Conservation (phyloP, 2,113 vertebrate genomes). For the Ctenodactylus gundi region DNA sequence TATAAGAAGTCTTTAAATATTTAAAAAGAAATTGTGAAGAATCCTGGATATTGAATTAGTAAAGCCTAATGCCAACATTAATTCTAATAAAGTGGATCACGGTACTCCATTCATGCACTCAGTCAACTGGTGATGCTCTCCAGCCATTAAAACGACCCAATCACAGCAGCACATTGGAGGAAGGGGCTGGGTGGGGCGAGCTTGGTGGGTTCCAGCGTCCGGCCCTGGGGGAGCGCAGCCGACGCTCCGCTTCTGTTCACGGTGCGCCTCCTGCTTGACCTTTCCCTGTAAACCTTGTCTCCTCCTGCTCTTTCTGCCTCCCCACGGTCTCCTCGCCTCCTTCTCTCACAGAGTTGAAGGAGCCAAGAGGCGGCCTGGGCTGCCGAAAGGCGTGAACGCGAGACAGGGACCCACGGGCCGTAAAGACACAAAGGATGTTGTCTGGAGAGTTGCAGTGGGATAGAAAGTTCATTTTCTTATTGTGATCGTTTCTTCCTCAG, state of each 20-base stretch:
- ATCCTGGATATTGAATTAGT: neutral
- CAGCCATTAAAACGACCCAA: neutral
- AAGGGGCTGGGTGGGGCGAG: rapidly evolving
- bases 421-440: neutral
- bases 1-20: slow-evolving; percentile 10
- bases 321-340: neutral
- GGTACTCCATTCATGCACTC: neutral
- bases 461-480: neutral
- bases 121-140: neutral
- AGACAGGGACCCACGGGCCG: neutral
- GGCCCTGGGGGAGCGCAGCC: too few relatives aligned
- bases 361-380: neutral
- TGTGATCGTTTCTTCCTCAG: neutral
- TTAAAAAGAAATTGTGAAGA: neutral
- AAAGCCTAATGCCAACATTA: neutral
- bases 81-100: neutral
- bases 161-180: neutral
- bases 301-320: neutral
- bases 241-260: neutral
- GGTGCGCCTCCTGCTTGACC: neutral
- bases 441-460: neutral
- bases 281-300: neutral
- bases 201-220: neutral
- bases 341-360: neutral
- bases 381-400: neutral